A percentile compares a stretch with the other conserved stretches of the same genome.
Conservation (phyloP, 2,888 invertebrate species). For the Tachina grossa region DNA sequence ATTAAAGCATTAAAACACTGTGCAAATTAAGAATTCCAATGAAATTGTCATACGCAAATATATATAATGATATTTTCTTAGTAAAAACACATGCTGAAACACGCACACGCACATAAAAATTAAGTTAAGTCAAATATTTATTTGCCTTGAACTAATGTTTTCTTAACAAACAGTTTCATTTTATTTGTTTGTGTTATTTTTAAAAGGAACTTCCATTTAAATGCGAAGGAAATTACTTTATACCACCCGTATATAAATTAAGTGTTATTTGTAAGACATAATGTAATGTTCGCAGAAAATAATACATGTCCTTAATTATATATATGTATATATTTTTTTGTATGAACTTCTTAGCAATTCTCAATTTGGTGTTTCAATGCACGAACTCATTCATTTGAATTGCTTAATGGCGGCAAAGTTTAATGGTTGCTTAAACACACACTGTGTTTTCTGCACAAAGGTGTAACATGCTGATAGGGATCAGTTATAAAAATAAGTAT, state of each 20-base stretch:
- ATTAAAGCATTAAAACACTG: no score
- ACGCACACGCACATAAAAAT: no score
- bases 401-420: neutral
- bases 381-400: neutral
- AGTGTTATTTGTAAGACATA: neutral
- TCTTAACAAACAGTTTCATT: neutral
- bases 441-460: neutral
- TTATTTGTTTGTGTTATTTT: neutral
- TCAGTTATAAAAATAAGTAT: neutral
- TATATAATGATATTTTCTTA: no score
- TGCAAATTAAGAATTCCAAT: no score
- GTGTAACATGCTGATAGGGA: neutral
- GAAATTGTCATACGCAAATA: no score
- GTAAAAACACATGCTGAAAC: no score
- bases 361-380: conserved; percentile 2
- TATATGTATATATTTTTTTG: neutral
- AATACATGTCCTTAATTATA: neutral
- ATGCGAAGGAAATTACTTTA: neutral
- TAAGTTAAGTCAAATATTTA: neutral
- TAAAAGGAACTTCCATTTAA: conserved; percentile 3
- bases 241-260: neutral
- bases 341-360: neutral
- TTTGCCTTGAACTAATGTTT: neutral
- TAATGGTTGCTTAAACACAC: neutral
- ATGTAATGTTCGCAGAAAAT: neutral